Base-by-base conservation (phyloP, 2,888 invertebrate species). In the Eumacrocentrus americanus region DNA sequence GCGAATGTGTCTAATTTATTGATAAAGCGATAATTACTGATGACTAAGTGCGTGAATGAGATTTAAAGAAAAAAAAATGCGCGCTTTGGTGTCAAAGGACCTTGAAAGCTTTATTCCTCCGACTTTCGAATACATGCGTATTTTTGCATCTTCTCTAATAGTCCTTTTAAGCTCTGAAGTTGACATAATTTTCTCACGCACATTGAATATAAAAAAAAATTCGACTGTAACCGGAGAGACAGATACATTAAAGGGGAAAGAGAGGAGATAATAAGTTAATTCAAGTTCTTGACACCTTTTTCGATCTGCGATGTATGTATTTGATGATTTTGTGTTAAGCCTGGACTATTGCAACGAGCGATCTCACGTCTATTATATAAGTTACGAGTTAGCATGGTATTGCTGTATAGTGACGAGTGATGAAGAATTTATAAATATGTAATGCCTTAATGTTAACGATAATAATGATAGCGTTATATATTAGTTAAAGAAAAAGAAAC, bases 361-460 rank as follows among this genome's bases (percentile, higher is more conserved):
- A 80, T 80, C 80, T 80, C 80, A 80, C 76, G 73, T 78, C 69
- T 79, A 74, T 75, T 69, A 67, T 72, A 72, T 77, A 75, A 73
- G 70, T 73, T 67, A 72, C 72, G 70, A 76, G 71, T 75, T 74
- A 77, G 73, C 71, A 72, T 75, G 70, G 72, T 74, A 72, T 74
- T 76, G 74, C 74, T 75, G 76, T 74, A 74, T 72, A 76, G 73
- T 71, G 73, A 74, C 72, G 73, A 73, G 71, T 69, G 70, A 69
- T 67, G 71, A 71, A 72, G 73, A 73, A 72, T 72, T 77, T 75
- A 77, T 78, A 75, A 77, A 78, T 77, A 79, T 79, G 73, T 80
- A 79, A 78, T 79, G 79, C 79, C 80, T 80, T 80, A 80, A 79
- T 76, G 78, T 79, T 79, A 76, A 77, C 71, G 76, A 78, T 78